These are phyloP conservation scores for Aurelia sp. DNA, from an alignment of 30 jellyfish, hydroid and myxozoan species.

Conservation along the genomic window DNA sequence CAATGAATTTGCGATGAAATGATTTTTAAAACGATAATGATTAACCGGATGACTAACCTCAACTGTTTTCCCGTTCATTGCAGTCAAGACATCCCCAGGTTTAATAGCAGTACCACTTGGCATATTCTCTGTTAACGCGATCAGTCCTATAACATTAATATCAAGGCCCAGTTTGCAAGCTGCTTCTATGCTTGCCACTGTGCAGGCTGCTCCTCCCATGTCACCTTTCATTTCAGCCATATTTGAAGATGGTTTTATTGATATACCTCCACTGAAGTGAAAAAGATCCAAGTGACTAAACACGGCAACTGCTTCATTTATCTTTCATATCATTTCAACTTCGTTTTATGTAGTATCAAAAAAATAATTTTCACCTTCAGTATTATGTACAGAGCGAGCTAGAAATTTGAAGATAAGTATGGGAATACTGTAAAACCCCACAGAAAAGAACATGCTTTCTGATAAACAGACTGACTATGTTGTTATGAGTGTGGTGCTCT, in stretches of 20 bases:
- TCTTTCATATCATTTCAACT: too few species aligned
- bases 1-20: too few species aligned
- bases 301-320: too few species aligned
- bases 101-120: constrained; percentile 98
- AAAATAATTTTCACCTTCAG: too few species aligned
- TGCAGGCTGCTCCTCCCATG: constrained; percentile 99
- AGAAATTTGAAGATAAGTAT: too few species aligned
- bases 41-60: constrained; percentile 59
- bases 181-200: constrained; percentile 86
- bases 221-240: constrained; percentile 99
- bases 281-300: not conserved
- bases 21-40: too few species aligned
- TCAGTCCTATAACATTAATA: constrained; percentile 79
- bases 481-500: too few species aligned
- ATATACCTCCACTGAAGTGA: constrained; percentile 92
- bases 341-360: too few species aligned
- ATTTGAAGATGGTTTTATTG: constrained; percentile 91
- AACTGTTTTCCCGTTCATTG: constrained; percentile 98
- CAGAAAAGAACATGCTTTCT: too few species aligned
- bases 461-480: too few species aligned
- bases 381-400: too few species aligned
- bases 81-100: constrained; percentile 99
- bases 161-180: constrained; percentile 82
- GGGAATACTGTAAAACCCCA: too few species aligned
- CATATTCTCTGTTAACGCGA: constrained; percentile 98